These are phyloP conservation scores for Lasioglossum figueresi DNA, from an alignment of 2,888 invertebrate species.

Conservation along the genomic window DNA sequence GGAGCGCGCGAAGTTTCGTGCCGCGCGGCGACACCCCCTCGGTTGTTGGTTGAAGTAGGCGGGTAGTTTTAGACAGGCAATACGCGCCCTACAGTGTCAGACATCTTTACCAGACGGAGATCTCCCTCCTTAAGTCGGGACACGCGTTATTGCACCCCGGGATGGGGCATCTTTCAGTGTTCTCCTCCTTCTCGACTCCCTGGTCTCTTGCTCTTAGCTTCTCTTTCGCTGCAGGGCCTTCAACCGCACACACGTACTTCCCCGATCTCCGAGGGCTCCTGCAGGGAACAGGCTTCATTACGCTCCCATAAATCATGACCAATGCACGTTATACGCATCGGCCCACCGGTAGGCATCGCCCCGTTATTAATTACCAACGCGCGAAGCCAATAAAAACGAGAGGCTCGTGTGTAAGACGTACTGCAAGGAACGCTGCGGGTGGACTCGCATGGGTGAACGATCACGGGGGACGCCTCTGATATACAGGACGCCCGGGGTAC, in stretches of 20 bases:
- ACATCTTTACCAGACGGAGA: slow-evolving; percentile 48
- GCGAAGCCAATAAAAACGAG: slow-evolving; percentile 62
- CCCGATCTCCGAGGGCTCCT: slow-evolving; percentile 58
- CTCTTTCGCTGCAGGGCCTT: slow-evolving; percentile 28
- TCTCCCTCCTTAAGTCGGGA: slow-evolving; percentile 32
- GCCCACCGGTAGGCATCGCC: slow-evolving; percentile 54
- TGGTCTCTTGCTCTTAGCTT: neutral
- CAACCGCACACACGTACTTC: slow-evolving; percentile 42
- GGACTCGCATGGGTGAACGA: neutral
- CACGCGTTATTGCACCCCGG: slow-evolving; percentile 64
- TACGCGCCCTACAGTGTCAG: slow-evolving; percentile 39
- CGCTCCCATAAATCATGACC: slow-evolving; percentile 72
- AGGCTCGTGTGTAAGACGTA: slow-evolving; percentile 26
- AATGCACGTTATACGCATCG: slow-evolving; percentile 60
- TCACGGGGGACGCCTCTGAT: neutral
- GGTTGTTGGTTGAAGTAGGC: slow-evolving; percentile 1
- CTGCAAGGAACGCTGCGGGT: neutral
- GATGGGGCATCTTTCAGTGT: slow-evolving; percentile 33
- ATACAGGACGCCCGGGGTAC: neutral
- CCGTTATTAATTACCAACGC: slow-evolving; percentile 72
- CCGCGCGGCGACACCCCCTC: neutral
- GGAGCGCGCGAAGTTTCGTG: slow-evolving; percentile 7
- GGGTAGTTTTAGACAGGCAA: slow-evolving; percentile 29
- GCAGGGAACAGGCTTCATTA: slow-evolving; percentile 74
- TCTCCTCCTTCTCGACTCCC: slow-evolving; percentile 11